Evolutionary conservation across 2,888 invertebrate genomes (phyloP), one percentile per base, ranked within the genome.

Genomic region (Geophilus truncorum): DNA sequence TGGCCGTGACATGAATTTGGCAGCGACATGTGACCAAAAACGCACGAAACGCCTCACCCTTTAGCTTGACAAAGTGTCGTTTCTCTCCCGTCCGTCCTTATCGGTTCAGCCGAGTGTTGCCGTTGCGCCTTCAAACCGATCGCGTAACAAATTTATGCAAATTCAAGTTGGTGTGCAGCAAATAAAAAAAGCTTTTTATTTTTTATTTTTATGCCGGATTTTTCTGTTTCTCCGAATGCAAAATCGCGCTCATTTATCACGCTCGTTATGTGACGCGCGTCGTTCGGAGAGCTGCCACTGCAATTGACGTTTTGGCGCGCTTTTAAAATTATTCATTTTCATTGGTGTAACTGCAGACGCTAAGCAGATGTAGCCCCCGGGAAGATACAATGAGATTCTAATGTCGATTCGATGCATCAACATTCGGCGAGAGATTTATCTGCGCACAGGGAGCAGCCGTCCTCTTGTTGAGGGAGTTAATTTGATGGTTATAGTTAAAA

Each of bases 1-100:
- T 62, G 62, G 62, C 62, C 62, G 62, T 62, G 62, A 62, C 62
- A 62, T 62, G 62, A 62, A 62, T 62, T 62, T 62, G 62, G 62
- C 62, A 62, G 25, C 9, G 28, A 62, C 12, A 62, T 62, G 62
- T 62, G 62, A 62, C 62, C 62, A 62, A 62, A 62, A 62, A 62
- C 45, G 62, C 23, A 62, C 62, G 62, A 62, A 62, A 62, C 62
- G 62, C 28, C 62, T 62, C 62, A 28, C 62, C 62, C 62, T 62
- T 62, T 62, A 62, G 28, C 62, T 62, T 62, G 62, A 62, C 62
- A 62, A 62, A 62, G 62, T 62, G 62, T 62, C 62, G 62, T 62
- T 62, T 62, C 28, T 62, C 62, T 25, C 62, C 15, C 62, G 18
- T 15, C 18, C 32, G n/a, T 62, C 28, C 62, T 62, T 62, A 62